Conservation (phyloP, 2,797 vertebrate genomes). For the Psittacula derbiana region DNA sequence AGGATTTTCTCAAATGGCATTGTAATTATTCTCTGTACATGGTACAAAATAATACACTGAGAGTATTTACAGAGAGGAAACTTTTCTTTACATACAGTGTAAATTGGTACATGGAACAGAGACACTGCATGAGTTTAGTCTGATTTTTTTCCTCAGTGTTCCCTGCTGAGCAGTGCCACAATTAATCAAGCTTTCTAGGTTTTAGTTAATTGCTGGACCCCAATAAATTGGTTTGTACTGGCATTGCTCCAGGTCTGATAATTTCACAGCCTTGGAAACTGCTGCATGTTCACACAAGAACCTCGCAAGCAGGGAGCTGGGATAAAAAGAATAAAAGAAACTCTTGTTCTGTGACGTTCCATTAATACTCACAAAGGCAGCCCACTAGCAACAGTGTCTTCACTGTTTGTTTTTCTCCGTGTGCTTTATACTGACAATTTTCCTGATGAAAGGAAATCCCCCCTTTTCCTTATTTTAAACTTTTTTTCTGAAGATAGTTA, state of each 20-base stretch:
- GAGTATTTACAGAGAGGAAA: constrained; percentile 51
- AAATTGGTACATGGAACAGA: constrained; percentile 56
- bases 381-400: constrained; percentile 66
- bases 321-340: constrained; percentile 74
- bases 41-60: constrained; percentile 26
- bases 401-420: constrained; percentile 41
- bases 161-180: constrained; percentile 78
- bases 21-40: constrained; percentile 32
- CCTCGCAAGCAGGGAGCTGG: constrained; percentile 63
- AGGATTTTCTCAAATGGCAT: constrained; percentile 46
- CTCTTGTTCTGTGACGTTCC: constrained; percentile 73
- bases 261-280: constrained; percentile 78
- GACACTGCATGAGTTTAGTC: constrained; percentile 59
- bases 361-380: constrained; percentile 69
- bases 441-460: constrained; percentile 57
- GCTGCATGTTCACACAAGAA: constrained; percentile 77
- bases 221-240: constrained; percentile 81
- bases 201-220: constrained; percentile 81
- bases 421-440: constrained; percentile 11
- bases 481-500: constrained; percentile 45
- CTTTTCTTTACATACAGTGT: constrained; percentile 54
- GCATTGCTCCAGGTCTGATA: constrained; percentile 77
- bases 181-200: constrained; percentile 82
- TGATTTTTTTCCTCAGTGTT: constrained; percentile 56
- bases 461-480: constrained; percentile 7